Evolutionary conservation across 2,888 invertebrate genomes (phyloP), one percentile per base, ranked within the genome.

Genomic region (Athripsodes cinereus): DNA sequence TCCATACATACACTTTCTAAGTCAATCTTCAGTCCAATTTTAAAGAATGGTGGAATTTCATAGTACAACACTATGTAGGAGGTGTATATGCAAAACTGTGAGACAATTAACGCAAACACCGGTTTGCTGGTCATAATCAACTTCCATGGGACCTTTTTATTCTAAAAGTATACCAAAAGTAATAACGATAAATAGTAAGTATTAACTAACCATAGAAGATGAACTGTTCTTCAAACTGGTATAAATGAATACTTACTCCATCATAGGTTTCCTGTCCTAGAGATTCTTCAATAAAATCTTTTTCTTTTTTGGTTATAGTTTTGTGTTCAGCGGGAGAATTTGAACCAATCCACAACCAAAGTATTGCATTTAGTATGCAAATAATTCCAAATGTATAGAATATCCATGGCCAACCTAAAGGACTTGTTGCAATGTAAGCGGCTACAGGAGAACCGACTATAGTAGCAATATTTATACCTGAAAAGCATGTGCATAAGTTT

Each of bases 331-430:
- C 73, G 0, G 88, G 88, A 0, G 79, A 74, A 66, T 83, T 85
- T 3, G 83, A 79, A 0, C 84, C 78, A 44, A 76, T 74, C 51
- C 74, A 71, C 59, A 76, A 72, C 80, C 85, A 87, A 1, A 79
- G 51, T 0, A 75, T 64, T 0, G 81, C 72, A 69, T 82, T 83
- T 1, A 78, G 1, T 19, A 84, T 70, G 57, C 82, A 77, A 1
- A 80, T 66, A 0, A 69, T 74, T 0, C 84, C 83, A 48, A 84
- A 80, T 0, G 77, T 67, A 67, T 88, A 88, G 68, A 88, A 88
- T 21, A 86, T 82, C 60, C 83, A 78, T 34, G 85, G 84, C 88
- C 88, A 88, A 1, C 87, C 88, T 44, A 78, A 66, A 1, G 62
- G 66, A 18, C 54, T 54, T 1, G 73, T 80, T 0, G 86, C 81